Percentiles rank a stretch among this genome's conserved stretches.
Evolutionary conservation across 2,113 vertebrate genomes (phyloP).

Genomic region (Myxocyprinus asiaticus): DNA sequence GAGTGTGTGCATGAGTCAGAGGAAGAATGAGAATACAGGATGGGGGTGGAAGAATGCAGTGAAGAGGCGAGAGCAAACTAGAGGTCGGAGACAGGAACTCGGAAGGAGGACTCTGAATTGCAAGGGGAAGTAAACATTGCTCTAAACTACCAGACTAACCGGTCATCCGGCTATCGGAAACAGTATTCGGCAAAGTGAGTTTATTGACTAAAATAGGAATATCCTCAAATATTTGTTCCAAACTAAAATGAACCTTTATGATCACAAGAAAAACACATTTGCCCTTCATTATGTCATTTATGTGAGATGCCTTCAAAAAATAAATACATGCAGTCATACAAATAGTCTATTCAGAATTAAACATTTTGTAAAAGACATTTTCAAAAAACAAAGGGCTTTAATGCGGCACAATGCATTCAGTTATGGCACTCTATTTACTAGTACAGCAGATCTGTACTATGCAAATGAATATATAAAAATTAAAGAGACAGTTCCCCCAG

Average conservation of each 20-base stretch:
- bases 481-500: no score
- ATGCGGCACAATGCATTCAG: not conserved
- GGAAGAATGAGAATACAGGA: not conserved
- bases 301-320: no score
- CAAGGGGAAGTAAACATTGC: slow-evolving; percentile 55
- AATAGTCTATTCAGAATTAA: no score
- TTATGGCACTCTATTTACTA: not conserved
- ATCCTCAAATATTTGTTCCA: not conserved
- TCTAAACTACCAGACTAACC: slow-evolving; percentile 40
- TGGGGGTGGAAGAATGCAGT: slow-evolving; percentile 69
- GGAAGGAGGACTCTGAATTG: slow-evolving; percentile 54
- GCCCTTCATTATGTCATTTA: not conserved
- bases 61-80: slow-evolving; percentile 59
- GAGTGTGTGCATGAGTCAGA: slow-evolving; percentile 17
- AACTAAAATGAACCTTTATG: not conserved
- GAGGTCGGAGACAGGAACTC: slow-evolving; percentile 74
- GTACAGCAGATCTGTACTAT: no score
- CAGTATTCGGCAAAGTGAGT: not conserved
- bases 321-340: no score
- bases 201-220: slow-evolving; percentile 15
- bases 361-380: not conserved
- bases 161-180: slow-evolving; percentile 23
- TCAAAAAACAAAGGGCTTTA: not conserved
- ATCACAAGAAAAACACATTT: not conserved
- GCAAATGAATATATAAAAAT: no score